Conservation (phyloP, 2,888 invertebrate species). For the Pyrrhia umbra region DNA sequence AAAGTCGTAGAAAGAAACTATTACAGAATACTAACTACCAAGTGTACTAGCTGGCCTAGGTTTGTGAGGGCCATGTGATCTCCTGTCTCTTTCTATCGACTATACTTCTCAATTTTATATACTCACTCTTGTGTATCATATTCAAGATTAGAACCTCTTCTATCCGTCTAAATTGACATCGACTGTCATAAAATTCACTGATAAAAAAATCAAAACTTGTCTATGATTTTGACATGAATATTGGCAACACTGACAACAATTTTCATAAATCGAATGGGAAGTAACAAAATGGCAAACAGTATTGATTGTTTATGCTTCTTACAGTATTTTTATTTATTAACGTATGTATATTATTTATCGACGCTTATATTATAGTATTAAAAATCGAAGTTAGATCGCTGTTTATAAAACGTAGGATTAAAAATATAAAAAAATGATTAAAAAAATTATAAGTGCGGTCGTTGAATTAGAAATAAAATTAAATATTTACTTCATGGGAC, state of each 20-base stretch:
- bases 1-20: not conserved
- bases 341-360: slow-evolving; percentile 66
- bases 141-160: slow-evolving; percentile 1
- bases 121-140: slow-evolving; percentile 1
- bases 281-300: slow-evolving; percentile 46
- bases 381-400: slow-evolving; percentile 68
- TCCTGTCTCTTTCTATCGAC: slow-evolving; percentile 7
- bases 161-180: not conserved
- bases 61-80: slow-evolving; percentile 4
- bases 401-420: slow-evolving; percentile 68
- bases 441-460: slow-evolving; percentile 47
- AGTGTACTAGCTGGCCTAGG: slow-evolving; percentile 21
- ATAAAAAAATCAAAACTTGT: slow-evolving; percentile 11
- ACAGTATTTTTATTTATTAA: slow-evolving; percentile 70
- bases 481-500: slow-evolving; percentile 28
- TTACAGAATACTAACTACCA: not conserved
- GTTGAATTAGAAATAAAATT: slow-evolving; percentile 37
- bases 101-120: slow-evolving; percentile 1
- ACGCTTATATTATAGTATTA: slow-evolving; percentile 69
- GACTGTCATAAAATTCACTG: not conserved
- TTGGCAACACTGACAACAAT: slow-evolving; percentile 51
- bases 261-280: slow-evolving; percentile 40
- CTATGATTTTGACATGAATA: slow-evolving; percentile 20
- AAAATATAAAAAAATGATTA: slow-evolving; percentile 59
- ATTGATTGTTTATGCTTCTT: slow-evolving; percentile 65